Conservation (phyloP, 2,888 invertebrate species). For the Dione vanillae region DNA sequence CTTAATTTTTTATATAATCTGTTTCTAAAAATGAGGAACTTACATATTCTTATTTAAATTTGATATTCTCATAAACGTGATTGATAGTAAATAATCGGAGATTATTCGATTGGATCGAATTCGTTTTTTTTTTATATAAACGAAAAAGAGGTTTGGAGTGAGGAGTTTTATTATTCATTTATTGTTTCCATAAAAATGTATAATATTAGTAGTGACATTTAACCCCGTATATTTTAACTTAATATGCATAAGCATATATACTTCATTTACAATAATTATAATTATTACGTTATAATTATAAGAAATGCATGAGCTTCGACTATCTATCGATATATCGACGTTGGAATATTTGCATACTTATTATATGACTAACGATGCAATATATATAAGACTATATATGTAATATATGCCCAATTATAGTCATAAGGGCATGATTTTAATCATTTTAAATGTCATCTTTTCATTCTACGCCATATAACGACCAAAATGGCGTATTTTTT, state of each 20-base stretch:
- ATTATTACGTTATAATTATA: slow-evolving; percentile 59
- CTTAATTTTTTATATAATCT: slow-evolving; percentile 48
- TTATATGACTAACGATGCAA: slow-evolving; percentile 22
- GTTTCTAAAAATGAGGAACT: slow-evolving; percentile 45
- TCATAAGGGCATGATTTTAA: slow-evolving; percentile 8
- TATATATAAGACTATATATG: slow-evolving; percentile 11
- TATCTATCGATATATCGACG: slow-evolving; percentile 47
- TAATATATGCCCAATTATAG: background rate
- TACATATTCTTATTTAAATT: slow-evolving; percentile 44
- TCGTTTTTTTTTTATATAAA: slow-evolving; percentile 55
- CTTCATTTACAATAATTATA: slow-evolving; percentile 61
- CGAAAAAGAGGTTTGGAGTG: slow-evolving; percentile 55
- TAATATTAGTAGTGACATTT: slow-evolving; percentile 54
- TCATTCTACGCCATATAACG: background rate
- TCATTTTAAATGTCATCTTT: slow-evolving; percentile 16
- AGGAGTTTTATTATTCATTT: slow-evolving; percentile 82
- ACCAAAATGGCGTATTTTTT: slow-evolving; percentile 12
- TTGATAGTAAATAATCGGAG: slow-evolving; percentile 42
- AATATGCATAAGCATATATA: slow-evolving; percentile 60
- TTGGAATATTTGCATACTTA: slow-evolving; percentile 23
- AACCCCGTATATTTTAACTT: slow-evolving; percentile 65
- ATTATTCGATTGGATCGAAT: slow-evolving; percentile 48
- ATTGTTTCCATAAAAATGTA: slow-evolving; percentile 77
- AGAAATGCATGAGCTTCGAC: slow-evolving; percentile 73
- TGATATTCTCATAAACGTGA: slow-evolving; percentile 45